phyloP scores from a whole-genome alignment of 2,888 invertebrate species.

The Lamellibrachia satsuma region DNA sequence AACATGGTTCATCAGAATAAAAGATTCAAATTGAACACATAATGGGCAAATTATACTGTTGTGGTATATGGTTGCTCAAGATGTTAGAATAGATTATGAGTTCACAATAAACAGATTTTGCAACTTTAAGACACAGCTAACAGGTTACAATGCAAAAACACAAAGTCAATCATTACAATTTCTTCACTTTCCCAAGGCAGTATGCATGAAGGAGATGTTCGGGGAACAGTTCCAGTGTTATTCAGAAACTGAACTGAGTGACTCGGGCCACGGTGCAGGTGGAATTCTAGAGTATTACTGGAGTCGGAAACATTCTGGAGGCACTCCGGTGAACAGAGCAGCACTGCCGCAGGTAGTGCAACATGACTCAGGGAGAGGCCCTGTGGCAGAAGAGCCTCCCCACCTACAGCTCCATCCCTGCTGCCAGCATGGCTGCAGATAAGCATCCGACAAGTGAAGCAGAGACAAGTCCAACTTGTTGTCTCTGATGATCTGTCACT shows the following conservation, averaged over 20 bases:
- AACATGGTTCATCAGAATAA: background rate
- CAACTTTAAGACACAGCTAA: background rate
- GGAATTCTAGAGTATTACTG: background rate
- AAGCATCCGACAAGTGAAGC: background rate
- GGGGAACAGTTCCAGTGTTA: background rate
- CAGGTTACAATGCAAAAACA: background rate
- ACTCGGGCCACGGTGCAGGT: background rate
- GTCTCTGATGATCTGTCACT: constrained; percentile 7
- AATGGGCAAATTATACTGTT: background rate
- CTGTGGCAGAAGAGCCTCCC: background rate
- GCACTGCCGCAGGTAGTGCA: background rate
- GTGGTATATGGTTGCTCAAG: background rate
- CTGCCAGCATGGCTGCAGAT: background rate
- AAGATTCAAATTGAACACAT: background rate
- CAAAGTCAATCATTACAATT: background rate
- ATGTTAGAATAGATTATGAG: background rate
- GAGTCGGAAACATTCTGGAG: background rate
- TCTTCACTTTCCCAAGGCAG: background rate
- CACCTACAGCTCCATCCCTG: background rate
- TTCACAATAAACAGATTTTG: background rate
- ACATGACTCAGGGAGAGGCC: background rate
- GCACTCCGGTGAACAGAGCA: background rate
- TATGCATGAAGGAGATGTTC: background rate
- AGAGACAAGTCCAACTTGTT: constrained; percentile 17
- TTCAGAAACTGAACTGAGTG: background rate